phyloP scores from a whole-genome alignment of 2,113 vertebrate species.

The Passer domesticus region DNA sequence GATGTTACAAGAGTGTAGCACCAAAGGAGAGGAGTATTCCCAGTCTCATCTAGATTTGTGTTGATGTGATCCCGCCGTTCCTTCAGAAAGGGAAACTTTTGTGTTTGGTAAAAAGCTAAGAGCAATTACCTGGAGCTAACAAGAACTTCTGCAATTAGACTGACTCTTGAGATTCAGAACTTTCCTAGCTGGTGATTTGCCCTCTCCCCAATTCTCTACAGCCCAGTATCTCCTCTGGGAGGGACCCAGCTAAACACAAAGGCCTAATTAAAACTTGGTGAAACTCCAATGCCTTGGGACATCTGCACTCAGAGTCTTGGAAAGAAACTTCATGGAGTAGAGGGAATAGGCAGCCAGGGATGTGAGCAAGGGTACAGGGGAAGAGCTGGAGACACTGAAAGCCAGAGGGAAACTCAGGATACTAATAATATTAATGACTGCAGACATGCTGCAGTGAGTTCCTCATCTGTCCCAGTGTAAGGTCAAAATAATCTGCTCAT shows the following conservation, averaged over 20 bases:
- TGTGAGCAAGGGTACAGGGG: neutral
- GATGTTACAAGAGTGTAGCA: neutral
- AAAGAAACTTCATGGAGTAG: neutral
- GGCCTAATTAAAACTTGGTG: conserved; percentile 12
- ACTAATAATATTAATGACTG: neutral
- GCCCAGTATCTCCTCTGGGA: neutral
- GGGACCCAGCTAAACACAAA: neutral
- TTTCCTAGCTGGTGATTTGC: neutral
- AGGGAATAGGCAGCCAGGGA: neutral
- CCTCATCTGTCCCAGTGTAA: neutral
- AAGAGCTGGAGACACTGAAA: neutral
- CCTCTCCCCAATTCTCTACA: neutral
- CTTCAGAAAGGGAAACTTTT: neutral
- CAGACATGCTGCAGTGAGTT: neutral
- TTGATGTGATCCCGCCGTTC: neutral
- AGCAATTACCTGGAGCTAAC: neutral
- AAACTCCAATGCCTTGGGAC: neutral
- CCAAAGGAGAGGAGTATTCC: neutral
- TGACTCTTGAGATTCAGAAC: neutral
- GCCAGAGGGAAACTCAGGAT: neutral
- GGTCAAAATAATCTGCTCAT: neutral
- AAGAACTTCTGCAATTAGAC: neutral
- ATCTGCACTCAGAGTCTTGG: neutral
- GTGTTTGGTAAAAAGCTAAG: neutral
- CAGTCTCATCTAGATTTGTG: neutral